Evolutionary conservation across 2,797 vertebrate species (phyloP).

Genomic region (Clarias platycephalus): DNA sequence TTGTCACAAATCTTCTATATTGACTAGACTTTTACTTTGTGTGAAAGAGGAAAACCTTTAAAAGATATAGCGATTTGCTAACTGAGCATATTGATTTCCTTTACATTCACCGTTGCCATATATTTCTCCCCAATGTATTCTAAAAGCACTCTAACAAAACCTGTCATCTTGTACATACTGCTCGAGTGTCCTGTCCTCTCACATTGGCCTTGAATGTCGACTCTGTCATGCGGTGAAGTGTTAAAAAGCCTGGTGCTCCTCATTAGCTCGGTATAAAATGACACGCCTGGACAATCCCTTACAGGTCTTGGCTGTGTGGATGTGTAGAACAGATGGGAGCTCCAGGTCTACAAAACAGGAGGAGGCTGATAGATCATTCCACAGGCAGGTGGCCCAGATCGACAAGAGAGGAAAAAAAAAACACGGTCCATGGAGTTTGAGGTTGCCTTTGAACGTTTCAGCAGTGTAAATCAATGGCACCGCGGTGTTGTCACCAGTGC

Average conservation of each 20-base stretch:
- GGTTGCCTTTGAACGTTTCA: slow-evolving; percentile 26
- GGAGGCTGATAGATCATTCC: slow-evolving; percentile 64
- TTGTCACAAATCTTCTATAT: slow-evolving; percentile 1
- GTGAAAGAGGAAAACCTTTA: background rate
- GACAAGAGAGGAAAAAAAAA: slow-evolving; percentile 38
- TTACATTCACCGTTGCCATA: background rate
- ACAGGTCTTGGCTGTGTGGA: slow-evolving; percentile 42
- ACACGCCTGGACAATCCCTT: slow-evolving; percentile 25
- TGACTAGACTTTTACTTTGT: background rate
- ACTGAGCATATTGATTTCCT: background rate
- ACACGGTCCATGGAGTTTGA: slow-evolving; percentile 49
- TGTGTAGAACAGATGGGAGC: slow-evolving; percentile 64
- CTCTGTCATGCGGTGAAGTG: slow-evolving; percentile 13
- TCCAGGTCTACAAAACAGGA: slow-evolving; percentile 64
- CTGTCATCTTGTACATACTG: background rate
- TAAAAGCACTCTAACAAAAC: slow-evolving; percentile 1
- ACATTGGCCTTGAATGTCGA: slow-evolving; percentile 36
- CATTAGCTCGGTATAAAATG: slow-evolving; percentile 48
- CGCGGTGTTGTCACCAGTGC: background rate
- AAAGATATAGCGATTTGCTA: background rate
- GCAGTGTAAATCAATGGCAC: background rate
- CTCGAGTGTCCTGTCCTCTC: slow-evolving; percentile 5
- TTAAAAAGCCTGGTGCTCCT: slow-evolving; percentile 8
- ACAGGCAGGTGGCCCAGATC: slow-evolving; percentile 48
- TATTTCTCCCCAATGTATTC: background rate